A percentile compares a stretch with the other conserved stretches of the same genome.
Evolutionary conservation across 1,140 invertebrate genomes (phyloP).

Genomic region (Drosophila biarmipes): DNA sequence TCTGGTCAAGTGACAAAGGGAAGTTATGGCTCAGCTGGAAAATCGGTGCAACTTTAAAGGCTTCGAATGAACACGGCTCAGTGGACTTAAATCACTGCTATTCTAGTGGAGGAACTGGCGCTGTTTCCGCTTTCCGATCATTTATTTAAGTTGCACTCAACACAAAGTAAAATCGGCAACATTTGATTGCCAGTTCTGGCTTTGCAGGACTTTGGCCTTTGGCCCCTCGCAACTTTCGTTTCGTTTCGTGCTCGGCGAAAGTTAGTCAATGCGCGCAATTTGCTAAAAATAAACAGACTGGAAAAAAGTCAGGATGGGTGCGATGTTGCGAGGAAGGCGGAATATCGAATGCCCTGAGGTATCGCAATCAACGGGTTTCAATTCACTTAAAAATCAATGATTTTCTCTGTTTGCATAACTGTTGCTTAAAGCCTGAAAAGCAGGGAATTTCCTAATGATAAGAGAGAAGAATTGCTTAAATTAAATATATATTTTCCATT

Average conservation of each 20-base stretch:
- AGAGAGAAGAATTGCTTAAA: too few relatives aligned
- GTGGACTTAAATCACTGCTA: constrained; percentile 22
- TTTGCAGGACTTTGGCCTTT: constrained; percentile 13
- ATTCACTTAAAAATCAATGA: constrained; percentile 3
- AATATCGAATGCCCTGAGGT: constrained; percentile 28
- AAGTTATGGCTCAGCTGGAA: constrained; percentile 54
- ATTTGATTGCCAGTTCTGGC: constrained; percentile 49
- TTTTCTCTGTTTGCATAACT: background rate
- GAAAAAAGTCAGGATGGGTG: constrained; percentile 33
- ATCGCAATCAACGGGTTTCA: constrained; percentile 17
- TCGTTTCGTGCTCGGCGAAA: constrained; percentile 48
- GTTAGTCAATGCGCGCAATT: constrained; percentile 63
- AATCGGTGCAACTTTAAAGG: constrained; percentile 57
- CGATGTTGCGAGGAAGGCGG: constrained; percentile 1
- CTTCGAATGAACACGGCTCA: constrained; percentile 11
- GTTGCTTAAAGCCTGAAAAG: background rate
- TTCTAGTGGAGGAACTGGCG: constrained; percentile 1
- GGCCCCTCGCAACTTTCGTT: constrained; percentile 10
- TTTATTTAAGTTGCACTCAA: constrained; percentile 66
- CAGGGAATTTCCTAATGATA: too few relatives aligned
- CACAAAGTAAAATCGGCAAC: constrained; percentile 59
- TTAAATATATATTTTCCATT: too few relatives aligned
- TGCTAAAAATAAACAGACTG: constrained; percentile 61
- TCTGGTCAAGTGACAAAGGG: constrained; percentile 50
- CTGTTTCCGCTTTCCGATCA: constrained; percentile 44